These are phyloP conservation scores for Enteromius trimaculatus DNA, from an alignment of 2,797 vertebrate genomes.

Conservation along the genomic window DNA sequence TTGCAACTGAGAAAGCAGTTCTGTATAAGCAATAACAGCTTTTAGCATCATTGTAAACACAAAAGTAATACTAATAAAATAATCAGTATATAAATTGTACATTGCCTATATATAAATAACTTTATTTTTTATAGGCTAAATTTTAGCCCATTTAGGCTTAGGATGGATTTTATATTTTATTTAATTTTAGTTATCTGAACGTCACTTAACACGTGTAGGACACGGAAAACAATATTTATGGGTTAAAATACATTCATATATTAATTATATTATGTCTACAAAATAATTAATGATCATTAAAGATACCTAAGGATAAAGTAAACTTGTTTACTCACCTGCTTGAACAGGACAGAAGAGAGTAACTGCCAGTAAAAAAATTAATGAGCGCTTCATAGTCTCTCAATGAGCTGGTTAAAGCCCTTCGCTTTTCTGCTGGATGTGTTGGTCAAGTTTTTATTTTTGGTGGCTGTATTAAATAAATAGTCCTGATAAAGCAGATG, in stretches of 20 bases:
- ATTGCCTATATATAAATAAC: no score
- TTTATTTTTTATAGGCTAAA: not conserved
- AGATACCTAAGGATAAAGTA: not conserved
- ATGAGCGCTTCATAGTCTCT: slow-evolving; percentile 60
- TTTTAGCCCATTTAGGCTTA: no score
- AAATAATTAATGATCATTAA: not conserved
- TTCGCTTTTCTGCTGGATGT: not conserved
- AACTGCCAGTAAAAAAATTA: slow-evolving; percentile 56
- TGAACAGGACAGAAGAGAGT: slow-evolving; percentile 61
- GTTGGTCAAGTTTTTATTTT: not conserved
- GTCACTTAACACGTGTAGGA: not conserved
- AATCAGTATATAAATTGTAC: no score
- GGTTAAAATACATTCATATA: not conserved
- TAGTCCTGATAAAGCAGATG: not conserved
- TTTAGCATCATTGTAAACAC: not conserved
- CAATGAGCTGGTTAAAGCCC: slow-evolving; percentile 36
- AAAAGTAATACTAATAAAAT: not conserved
- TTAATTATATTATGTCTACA: not conserved
- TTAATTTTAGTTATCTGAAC: not conserved
- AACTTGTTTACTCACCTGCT: slow-evolving; percentile 66
- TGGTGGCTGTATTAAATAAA: not conserved
- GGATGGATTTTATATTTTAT: not conserved
- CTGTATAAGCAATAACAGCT: not conserved
- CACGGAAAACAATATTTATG: not conserved
- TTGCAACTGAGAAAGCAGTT: not conserved